Percentiles rank a stretch among this genome's conserved stretches.
phyloP scores from a whole-genome alignment of 2,113 vertebrate species.

The Myotis brandtii region DNA sequence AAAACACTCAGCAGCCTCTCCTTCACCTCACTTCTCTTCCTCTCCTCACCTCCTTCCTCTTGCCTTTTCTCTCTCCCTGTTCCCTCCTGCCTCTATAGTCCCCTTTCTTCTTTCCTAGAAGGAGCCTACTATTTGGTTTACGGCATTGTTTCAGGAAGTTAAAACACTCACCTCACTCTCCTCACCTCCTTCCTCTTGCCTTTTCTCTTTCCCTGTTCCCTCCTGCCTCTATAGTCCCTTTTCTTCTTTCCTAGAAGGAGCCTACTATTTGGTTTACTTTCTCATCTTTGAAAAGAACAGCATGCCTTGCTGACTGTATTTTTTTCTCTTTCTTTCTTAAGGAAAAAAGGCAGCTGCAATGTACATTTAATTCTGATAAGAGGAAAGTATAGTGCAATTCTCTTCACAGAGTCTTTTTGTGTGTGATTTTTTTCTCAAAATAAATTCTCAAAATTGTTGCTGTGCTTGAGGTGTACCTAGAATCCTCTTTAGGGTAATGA shows the following conservation, averaged over 20 bases:
- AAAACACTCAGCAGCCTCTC: neutral
- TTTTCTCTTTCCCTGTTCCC: neutral
- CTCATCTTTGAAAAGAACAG: neutral
- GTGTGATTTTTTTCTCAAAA: neutral
- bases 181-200: neutral
- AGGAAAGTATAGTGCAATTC: neutral
- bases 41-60: neutral
- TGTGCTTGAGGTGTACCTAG: neutral
- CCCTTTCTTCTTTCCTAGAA: neutral
- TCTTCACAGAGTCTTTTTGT: neutral
- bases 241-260: neutral
- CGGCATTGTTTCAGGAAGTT: no score
- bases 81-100: neutral
- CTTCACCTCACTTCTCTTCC: neutral
- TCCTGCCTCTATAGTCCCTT: neutral
- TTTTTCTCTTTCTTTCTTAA: neutral
- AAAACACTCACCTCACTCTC: neutral
- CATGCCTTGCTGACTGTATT: neutral
- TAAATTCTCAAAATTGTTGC: neutral
- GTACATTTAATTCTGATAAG: neutral
- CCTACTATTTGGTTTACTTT: neutral
- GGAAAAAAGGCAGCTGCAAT: neutral
- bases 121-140: neutral
- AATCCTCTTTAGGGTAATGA: neutral
- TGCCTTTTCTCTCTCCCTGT: neutral